Evolutionary conservation across 2,888 invertebrate genomes (phyloP).

Genomic region (Kuschelorhynchus macadamiae): DNA sequence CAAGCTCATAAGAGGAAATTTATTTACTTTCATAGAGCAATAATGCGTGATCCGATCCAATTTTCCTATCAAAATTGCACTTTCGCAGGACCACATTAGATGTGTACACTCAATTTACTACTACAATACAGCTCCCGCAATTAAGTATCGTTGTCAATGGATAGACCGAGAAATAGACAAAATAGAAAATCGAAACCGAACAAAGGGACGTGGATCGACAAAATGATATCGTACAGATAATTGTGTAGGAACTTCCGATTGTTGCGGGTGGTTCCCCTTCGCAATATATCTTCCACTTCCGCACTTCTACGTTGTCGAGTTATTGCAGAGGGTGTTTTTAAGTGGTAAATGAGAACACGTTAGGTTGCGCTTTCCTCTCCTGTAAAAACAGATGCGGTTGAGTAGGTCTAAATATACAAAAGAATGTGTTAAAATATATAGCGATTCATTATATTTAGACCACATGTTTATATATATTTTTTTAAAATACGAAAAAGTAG

Average conservation of each 20-base stretch:
- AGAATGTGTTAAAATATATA: too few relatives aligned
- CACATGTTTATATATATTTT: too few relatives aligned
- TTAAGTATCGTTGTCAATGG: slow-evolving; percentile 8
- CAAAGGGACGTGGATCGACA: slow-evolving; percentile 23
- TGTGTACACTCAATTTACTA: neutral
- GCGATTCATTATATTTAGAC: too few relatives aligned
- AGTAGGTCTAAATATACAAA: too few relatives aligned
- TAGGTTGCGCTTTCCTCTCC: neutral
- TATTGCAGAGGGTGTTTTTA: slow-evolving; percentile 3
- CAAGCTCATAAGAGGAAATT: too few relatives aligned
- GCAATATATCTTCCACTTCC: slow-evolving; percentile 34
- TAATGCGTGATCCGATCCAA: too few relatives aligned
- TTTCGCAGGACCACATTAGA: neutral
- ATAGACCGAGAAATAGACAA: slow-evolving; percentile 20
- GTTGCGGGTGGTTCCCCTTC: slow-evolving; percentile 28
- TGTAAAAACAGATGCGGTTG: too few relatives aligned
- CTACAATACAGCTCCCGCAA: slow-evolving; percentile 17
- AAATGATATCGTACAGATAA: slow-evolving; percentile 31
- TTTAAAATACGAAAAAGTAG: too few relatives aligned
- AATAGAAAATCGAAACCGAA: slow-evolving; percentile 9
- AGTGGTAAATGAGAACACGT: neutral
- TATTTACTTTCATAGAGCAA: too few relatives aligned
- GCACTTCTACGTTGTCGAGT: slow-evolving; percentile 26
- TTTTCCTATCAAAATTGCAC: too few relatives aligned
- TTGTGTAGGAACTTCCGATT: slow-evolving; percentile 37